Conservation (phyloP, 2,888 invertebrate species). For the Blomia tropicalis region DNA sequence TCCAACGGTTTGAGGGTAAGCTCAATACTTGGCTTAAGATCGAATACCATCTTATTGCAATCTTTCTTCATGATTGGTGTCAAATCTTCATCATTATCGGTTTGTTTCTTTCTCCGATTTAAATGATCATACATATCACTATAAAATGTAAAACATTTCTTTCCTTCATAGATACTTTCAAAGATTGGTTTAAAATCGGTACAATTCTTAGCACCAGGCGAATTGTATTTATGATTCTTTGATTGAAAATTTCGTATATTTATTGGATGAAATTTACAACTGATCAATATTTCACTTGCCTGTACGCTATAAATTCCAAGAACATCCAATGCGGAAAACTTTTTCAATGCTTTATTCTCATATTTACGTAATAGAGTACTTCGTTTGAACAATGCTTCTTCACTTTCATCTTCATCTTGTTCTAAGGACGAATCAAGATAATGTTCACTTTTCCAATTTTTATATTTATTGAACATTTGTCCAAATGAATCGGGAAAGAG, state of each 20-base stretch:
- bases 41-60: not conserved
- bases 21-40: not conserved
- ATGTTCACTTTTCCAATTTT: no score
- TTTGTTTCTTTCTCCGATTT: no score
- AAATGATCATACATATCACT: no score
- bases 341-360: not conserved
- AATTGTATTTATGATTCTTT: no score
- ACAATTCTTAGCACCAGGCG: no score
- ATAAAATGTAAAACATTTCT: not conserved
- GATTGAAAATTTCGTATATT: not conserved
- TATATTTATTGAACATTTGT: no score
- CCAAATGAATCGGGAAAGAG: no score
- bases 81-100: not conserved
- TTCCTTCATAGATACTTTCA: not conserved
- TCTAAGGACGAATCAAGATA: no score
- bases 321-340: not conserved
- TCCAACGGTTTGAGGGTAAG: not conserved
- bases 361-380: not conserved
- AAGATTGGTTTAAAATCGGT: not conserved
- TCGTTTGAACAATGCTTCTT: no score
- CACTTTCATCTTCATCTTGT: no score
- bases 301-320: not conserved
- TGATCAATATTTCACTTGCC: not conserved
- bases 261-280: not conserved
- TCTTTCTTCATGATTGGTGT: not conserved